Percentiles rank a stretch among this genome's conserved stretches.
Evolutionary conservation across 1,140 invertebrate species (phyloP).

Genomic region (Littorina saxatilis): DNA sequence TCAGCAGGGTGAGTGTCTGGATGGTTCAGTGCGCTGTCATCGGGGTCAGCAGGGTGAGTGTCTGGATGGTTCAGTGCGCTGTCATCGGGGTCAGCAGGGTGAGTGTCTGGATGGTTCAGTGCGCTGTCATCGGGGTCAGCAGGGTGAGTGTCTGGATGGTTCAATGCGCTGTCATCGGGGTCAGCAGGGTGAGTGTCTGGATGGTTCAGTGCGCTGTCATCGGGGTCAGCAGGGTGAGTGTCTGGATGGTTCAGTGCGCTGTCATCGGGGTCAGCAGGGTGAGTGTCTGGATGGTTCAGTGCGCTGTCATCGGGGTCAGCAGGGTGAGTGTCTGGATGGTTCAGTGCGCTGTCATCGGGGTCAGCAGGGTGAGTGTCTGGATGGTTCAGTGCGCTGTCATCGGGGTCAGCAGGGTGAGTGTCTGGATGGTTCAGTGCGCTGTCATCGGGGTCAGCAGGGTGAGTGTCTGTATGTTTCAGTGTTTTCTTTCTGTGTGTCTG

Average conservation of each 20-base stretch:
- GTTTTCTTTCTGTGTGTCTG: too few relatives aligned
- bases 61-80: too few relatives aligned
- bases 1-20: too few relatives aligned
- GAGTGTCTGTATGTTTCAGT: too few relatives aligned
- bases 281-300: constrained; percentile 75
- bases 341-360: constrained; percentile 84
- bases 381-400: constrained; percentile 82
- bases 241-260: constrained; percentile 79
- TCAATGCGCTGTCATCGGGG: constrained; percentile 84
- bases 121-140: constrained; percentile 83
- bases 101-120: too few relatives aligned
- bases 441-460: too few relatives aligned
- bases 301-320: constrained; percentile 84
- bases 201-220: constrained; percentile 82
- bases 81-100: too few relatives aligned
- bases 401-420: constrained; percentile 82
- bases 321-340: constrained; percentile 77
- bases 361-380: constrained; percentile 80
- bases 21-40: too few relatives aligned
- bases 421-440: constrained; percentile 13
- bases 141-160: constrained; percentile 77
- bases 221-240: constrained; percentile 82
- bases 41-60: too few relatives aligned
- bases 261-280: constrained; percentile 85
- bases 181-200: constrained; percentile 80